phyloP scores from a whole-genome alignment of 92 coral and sea anemone genomes.

The Umimayanthus chanpuru region DNA sequence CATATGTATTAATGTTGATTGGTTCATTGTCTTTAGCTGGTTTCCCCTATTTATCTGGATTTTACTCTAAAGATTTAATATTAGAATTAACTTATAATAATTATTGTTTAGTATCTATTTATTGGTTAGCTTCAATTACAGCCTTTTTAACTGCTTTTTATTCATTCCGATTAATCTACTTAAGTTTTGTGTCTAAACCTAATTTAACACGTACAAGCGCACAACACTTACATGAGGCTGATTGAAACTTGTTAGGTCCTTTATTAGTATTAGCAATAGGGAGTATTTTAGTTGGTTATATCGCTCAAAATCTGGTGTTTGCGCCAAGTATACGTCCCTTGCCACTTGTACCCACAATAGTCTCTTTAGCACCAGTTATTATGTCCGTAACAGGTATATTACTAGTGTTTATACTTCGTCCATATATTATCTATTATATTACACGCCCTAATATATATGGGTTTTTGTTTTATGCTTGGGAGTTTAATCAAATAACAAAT shows the following conservation, averaged over 20 bases:
- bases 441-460: constrained; percentile 63
- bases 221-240: constrained; percentile 73
- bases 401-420: constrained; percentile 62
- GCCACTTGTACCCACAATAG: constrained; percentile 61
- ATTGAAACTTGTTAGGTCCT: constrained; percentile 66
- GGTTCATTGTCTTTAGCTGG: constrained; percentile 83
- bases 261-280: constrained; percentile 69
- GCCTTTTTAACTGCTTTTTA: constrained; percentile 80
- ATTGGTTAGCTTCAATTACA: constrained; percentile 71
- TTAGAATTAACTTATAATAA: constrained; percentile 71
- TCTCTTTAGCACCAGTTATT: constrained; percentile 68
- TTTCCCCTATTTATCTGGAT: constrained; percentile 84
- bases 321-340: constrained; percentile 57
- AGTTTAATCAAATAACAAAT: constrained; percentile 74
- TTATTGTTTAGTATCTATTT: constrained; percentile 67
- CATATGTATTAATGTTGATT: constrained; percentile 66
- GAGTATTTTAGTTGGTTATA: constrained; percentile 80
- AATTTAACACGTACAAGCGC: constrained; percentile 65
- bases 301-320: constrained; percentile 66
- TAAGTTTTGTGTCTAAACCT: constrained; percentile 75
- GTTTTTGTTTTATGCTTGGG: constrained; percentile 79
- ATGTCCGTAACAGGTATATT: constrained; percentile 64
- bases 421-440: constrained; percentile 59
- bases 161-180: constrained; percentile 71
- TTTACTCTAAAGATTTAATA: constrained; percentile 84